Evolutionary conservation across 1,140 invertebrate species (phyloP), one percentile per base, ranked within the genome.

Genomic region (Anoplolepis gracilipes): DNA sequence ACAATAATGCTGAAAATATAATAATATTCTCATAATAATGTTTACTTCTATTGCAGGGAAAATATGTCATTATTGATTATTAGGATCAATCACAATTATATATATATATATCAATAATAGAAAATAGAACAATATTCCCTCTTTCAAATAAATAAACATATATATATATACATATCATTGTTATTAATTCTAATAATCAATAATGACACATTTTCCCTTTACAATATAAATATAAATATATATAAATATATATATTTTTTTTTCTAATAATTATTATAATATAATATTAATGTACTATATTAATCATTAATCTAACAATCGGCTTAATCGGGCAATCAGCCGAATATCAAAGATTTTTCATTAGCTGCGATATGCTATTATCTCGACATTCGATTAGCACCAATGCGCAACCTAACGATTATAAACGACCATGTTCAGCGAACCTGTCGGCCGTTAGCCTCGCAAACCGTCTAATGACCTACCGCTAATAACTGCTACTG

Each of bases 401-500:
- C 88, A 88, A 89, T 85, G 85, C 64, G 55, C 88, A 70, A 79
- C 87, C 88, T 89, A 88, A 89, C 88, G 88, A 88, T 88, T 88
- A 89, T 85, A 89, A 89, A 89, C 73, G 88, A 88, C 84, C 88
- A 88, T 86, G 88, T 88, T 89, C 87, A 89, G 55, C 88, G 85
- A 89, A 86, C 88, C 88, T 89, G 88, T 89, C 88, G 87, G 87
- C 88, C 85, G 87, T 89, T 89, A 55, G 78, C 84, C 87, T 78
- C 88, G 87, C 88, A 89, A 89, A 89, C 87, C 88, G 87, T 89
- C 88, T 89, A 88, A 89, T 89, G 88, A 89, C 87, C 88, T 75
- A 69, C 87, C 88, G 84, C 88, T 89, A 89, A 89, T 89, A 89
- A 89, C 88, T 88, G 87, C 85, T 88, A 88, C 88, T 85, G 88